A percentile compares a stretch with the other conserved stretches of the same genome.
Conservation (phyloP, 2,888 invertebrate species). For the Thalpophila matura region DNA sequence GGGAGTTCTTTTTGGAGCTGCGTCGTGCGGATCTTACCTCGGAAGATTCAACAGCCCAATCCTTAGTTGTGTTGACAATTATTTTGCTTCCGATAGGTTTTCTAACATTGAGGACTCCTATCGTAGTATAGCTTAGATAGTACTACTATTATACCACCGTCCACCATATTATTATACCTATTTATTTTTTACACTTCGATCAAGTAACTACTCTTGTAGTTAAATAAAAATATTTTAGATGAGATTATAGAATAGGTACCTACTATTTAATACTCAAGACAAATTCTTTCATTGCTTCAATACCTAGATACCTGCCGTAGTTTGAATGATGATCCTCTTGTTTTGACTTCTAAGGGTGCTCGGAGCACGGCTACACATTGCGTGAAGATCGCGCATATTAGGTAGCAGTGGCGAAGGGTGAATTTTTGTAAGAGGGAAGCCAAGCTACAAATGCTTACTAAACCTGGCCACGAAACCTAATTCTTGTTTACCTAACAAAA, state of each 20-base stretch:
- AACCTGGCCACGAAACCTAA: too few relatives aligned
- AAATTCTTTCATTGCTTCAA: slow-evolving; percentile 1
- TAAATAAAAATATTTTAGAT: slow-evolving; percentile 53
- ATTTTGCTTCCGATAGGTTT: slow-evolving; percentile 74
- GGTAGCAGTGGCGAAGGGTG: too few relatives aligned
- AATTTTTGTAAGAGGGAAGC: too few relatives aligned
- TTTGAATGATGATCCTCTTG: too few relatives aligned
- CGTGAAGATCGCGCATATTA: too few relatives aligned
- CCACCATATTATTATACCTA: slow-evolving; percentile 1
- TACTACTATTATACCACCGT: slow-evolving; percentile 11
- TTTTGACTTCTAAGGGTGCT: too few relatives aligned
- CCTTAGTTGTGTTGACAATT: slow-evolving; percentile 80
- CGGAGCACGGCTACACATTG: too few relatives aligned
- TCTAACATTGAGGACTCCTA: slow-evolving; percentile 71
- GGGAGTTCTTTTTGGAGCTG: slow-evolving; percentile 81
- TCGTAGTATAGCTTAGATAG: slow-evolving; percentile 72
- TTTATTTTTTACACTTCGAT: slow-evolving; percentile 6
- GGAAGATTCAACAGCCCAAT: slow-evolving; percentile 83
- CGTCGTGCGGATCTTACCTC: slow-evolving; percentile 79
- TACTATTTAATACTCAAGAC: too few relatives aligned
- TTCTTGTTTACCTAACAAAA: too few relatives aligned
- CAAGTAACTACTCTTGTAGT: slow-evolving; percentile 17
- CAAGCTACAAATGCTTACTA: too few relatives aligned
- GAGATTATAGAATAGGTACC: slow-evolving; percentile 34
- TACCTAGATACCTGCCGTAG: not conserved